phyloP scores from a whole-genome alignment of 2,888 invertebrate genomes.

The Philereme vetulata region DNA sequence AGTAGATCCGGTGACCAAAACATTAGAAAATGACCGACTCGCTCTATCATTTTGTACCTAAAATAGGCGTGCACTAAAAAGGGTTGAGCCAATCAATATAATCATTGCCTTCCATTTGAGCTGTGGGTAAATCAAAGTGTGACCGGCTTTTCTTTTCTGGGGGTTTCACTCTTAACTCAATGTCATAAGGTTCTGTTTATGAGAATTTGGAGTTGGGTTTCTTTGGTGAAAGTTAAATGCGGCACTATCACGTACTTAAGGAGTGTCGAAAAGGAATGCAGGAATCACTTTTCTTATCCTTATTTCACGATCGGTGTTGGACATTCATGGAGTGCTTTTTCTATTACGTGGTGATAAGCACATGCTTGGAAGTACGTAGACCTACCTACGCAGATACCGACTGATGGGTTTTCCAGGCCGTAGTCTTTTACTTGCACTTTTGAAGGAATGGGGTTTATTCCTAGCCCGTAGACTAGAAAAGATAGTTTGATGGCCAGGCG shows the following conservation, averaged over 20 bases:
- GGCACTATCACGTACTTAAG: neutral
- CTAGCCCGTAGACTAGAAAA: too few relatives aligned
- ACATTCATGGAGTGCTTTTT: neutral
- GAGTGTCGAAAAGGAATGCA: neutral
- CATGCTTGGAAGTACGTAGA: too few relatives aligned
- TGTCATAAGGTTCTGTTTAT: constrained; percentile 1
- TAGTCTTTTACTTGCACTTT: too few relatives aligned
- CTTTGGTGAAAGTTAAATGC: neutral
- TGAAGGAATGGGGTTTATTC: too few relatives aligned
- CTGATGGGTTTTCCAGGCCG: too few relatives aligned
- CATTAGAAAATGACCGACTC: constrained; percentile 23
- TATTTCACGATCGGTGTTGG: neutral
- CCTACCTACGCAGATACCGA: too few relatives aligned
- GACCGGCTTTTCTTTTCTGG: constrained; percentile 5
- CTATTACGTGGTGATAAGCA: neutral
- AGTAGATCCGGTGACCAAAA: constrained; percentile 35
- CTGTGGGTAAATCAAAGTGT: constrained; percentile 21
- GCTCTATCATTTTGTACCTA: constrained; percentile 11
- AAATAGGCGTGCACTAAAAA: constrained; percentile 23
- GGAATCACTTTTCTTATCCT: neutral
- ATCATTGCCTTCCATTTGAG: constrained; percentile 23
- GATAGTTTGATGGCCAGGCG: too few relatives aligned
- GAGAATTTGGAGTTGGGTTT: neutral
- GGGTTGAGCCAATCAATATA: constrained; percentile 25
- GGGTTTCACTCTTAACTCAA: constrained; percentile 3